A percentile compares a stretch with the other conserved stretches of the same genome.
phyloP scores from a whole-genome alignment of 2,113 vertebrate species.

The Apistogramma diplotaenia region DNA sequence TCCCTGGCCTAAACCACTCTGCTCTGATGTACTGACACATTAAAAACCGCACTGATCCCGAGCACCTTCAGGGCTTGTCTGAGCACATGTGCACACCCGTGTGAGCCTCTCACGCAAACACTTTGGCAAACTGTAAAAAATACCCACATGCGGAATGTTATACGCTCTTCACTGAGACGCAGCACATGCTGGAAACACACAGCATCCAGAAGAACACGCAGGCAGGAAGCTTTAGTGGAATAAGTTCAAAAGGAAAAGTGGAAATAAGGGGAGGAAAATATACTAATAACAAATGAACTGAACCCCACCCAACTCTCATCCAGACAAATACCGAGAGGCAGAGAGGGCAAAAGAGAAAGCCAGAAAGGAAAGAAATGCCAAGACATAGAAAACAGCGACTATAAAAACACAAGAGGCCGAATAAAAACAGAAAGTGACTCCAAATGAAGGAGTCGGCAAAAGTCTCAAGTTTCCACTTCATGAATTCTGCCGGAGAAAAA shows the following conservation, averaged over 20 bases:
- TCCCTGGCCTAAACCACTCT: not conserved
- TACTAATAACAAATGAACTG: slow-evolving; percentile 39
- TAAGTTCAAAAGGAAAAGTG: not conserved
- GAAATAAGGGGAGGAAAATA: slow-evolving; percentile 29
- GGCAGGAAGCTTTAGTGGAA: slow-evolving; percentile 18
- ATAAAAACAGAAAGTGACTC: slow-evolving; percentile 19
- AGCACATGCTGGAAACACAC: slow-evolving; percentile 15
- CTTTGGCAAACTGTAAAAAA: slow-evolving; percentile 23
- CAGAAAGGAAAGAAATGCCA: slow-evolving; percentile 27
- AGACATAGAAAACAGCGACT: slow-evolving; percentile 37
- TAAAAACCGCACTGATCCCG: not conserved
- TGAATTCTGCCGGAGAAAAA: slow-evolving; percentile 2
- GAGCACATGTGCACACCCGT: slow-evolving; percentile 1
- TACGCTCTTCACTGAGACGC: not conserved
- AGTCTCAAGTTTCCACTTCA: slow-evolving; percentile 38
- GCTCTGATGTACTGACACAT: not conserved
- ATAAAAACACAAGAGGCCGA: slow-evolving; percentile 47
- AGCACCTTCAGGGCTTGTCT: slow-evolving; percentile 8
- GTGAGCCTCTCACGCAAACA: slow-evolving; percentile 1
- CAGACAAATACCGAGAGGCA: slow-evolving; percentile 39
- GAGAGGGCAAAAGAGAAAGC: slow-evolving; percentile 16
- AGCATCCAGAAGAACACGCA: not conserved
- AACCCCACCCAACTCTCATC: slow-evolving; percentile 63
- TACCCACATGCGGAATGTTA: slow-evolving; percentile 5
- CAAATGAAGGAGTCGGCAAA: slow-evolving; percentile 16